Percentiles rank a stretch among this genome's conserved stretches.
Conservation (phyloP, 2,113 vertebrate species). For the Eidolon helvum region DNA sequence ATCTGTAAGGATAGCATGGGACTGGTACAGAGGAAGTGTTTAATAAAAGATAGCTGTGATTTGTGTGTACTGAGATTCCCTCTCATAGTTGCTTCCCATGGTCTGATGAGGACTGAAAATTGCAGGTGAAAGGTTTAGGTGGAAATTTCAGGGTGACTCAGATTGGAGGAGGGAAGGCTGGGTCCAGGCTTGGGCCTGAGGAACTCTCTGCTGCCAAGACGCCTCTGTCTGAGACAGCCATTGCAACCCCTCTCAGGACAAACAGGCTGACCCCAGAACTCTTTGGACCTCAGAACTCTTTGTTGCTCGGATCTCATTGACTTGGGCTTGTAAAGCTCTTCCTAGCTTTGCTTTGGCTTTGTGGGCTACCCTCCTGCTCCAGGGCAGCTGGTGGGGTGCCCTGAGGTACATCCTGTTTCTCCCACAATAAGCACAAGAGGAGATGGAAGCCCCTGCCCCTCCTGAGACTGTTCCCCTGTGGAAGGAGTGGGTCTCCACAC, state of each 20-base stretch:
- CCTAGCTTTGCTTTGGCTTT: background rate
- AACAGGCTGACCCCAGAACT: background rate
- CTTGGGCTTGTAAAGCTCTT: background rate
- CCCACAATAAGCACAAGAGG: background rate
- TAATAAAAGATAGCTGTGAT: constrained; percentile 56
- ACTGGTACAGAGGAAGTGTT: background rate
- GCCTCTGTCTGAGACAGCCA: fast-evolving
- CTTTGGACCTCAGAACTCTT: no score
- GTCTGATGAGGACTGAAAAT: background rate
- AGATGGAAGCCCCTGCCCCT: background rate
- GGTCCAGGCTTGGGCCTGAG: background rate
- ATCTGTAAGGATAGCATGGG: background rate
- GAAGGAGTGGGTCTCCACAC: background rate
- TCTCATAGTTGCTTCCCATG: background rate
- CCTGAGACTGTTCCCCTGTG: background rate
- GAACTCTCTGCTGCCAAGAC: background rate
- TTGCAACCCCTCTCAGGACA: no score
- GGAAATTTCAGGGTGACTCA: background rate
- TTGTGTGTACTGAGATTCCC: background rate
- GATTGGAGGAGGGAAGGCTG: background rate
- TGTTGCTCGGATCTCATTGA: background rate
- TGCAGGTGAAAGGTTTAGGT: background rate
- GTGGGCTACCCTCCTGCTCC: background rate
- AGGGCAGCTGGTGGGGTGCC: background rate
- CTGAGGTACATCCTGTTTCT: background rate